Evolutionary conservation across 1,140 invertebrate genomes (phyloP).

Genomic region (Aphis gossypii): DNA sequence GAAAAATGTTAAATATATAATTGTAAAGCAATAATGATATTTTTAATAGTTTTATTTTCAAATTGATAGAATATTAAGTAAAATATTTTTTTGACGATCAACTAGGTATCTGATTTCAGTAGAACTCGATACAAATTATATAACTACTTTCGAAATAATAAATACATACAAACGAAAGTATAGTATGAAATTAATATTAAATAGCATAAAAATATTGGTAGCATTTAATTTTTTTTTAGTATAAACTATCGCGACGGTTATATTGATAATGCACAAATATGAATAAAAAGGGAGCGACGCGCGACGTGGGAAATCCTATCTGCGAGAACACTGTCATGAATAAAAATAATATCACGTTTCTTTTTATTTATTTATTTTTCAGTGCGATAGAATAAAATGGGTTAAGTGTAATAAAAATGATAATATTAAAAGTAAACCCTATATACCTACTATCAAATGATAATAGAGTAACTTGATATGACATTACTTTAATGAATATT

Average conservation of each 20-base stretch:
- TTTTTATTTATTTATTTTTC: neutral
- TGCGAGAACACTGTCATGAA: neutral
- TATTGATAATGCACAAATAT: neutral
- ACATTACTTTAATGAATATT: neutral
- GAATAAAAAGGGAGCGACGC: neutral
- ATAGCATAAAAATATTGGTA: neutral
- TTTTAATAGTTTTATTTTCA: neutral
- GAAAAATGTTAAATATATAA: neutral
- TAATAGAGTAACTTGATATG: neutral
- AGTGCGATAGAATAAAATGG: neutral
- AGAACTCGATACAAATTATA: neutral
- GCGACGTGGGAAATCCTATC: neutral
- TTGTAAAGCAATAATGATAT: neutral
- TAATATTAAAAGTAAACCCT: neutral
- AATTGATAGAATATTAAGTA: neutral
- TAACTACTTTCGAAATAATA: neutral
- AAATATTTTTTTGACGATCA: neutral
- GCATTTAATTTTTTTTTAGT: neutral
- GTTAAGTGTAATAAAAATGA: neutral
- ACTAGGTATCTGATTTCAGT: neutral
- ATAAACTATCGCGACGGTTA: neutral
- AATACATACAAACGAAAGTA: neutral
- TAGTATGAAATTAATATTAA: neutral
- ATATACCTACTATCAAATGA: neutral
- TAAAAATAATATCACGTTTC: slow-evolving; percentile 24